Percentiles rank a stretch among this genome's conserved stretches.
phyloP scores from a whole-genome alignment of 2,113 vertebrate species.

The Oncorhynchus masou region DNA sequence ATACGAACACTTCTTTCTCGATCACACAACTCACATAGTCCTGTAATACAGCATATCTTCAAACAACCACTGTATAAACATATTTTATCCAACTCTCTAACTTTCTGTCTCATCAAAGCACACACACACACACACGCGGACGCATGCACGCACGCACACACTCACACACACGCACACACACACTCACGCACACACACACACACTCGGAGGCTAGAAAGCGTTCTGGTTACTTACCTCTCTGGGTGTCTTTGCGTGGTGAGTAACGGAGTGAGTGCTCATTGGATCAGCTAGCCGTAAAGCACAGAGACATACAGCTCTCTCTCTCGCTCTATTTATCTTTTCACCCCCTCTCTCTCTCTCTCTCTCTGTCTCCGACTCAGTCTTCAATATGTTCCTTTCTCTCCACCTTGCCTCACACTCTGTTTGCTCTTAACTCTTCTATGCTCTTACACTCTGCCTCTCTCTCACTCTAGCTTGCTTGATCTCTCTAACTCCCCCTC shows the following conservation, averaged over 20 bases:
- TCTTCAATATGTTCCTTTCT: constrained; percentile 20
- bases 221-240: constrained; percentile 72
- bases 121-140: constrained; percentile 17
- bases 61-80: neutral
- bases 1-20: too few species aligned
- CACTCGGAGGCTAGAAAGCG: constrained; percentile 39
- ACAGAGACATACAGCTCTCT: constrained; percentile 72
- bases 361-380: constrained; percentile 19
- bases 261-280: constrained; percentile 69
- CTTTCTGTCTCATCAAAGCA: neutral
- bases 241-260: constrained; percentile 65
- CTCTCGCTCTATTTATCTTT: constrained; percentile 13
- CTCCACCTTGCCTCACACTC: constrained; percentile 41
- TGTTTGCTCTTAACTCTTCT: constrained; percentile 64
- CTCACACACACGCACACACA: constrained; percentile 22
- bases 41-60: too few species aligned
- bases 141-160: constrained; percentile 7
- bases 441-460: constrained; percentile 65
- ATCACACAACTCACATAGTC: too few species aligned
- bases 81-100: neutral
- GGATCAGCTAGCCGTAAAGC: constrained; percentile 63
- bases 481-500: constrained; percentile 49
- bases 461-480: constrained; percentile 54
- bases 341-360: neutral
- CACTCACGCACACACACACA: constrained; percentile 21